phyloP scores from a whole-genome alignment of 2,113 vertebrate species.

The Synchiropus splendidus region DNA sequence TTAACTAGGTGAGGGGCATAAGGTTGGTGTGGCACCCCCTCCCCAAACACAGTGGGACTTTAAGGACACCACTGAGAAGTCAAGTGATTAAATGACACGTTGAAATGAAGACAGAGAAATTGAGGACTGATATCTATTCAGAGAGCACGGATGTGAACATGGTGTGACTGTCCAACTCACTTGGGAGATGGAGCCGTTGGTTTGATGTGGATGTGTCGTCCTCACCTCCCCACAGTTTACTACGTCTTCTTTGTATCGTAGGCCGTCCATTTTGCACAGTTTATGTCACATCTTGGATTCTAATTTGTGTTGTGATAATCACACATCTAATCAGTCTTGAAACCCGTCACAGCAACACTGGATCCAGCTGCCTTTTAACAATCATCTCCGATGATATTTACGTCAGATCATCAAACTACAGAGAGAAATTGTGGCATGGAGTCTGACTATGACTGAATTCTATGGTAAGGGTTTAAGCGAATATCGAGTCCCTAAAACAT shows the following conservation, averaged over 20 bases:
- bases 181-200: conserved; percentile 26
- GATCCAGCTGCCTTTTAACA: no score
- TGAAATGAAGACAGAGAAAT: conserved; percentile 48
- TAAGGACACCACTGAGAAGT: conserved; percentile 48
- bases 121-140: conserved; percentile 38
- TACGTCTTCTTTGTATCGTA: conserved; percentile 13
- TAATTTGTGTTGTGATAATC: no score
- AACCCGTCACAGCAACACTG: no score
- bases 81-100: conserved; percentile 62
- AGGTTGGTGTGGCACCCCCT: conserved; percentile 47
- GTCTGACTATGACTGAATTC: no score
- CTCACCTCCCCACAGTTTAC: conserved; percentile 17
- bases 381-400: no score
- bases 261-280: background rate
- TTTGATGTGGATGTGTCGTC: conserved; percentile 18
- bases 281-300: no score
- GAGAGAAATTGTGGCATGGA: no score
- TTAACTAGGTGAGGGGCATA: conserved; percentile 33
- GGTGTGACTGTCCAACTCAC: conserved; percentile 53
- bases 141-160: conserved; percentile 27
- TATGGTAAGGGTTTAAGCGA: no score
- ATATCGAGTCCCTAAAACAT: no score
- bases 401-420: no score
- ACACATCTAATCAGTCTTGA: no score
- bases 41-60: conserved; percentile 26